phyloP scores from a whole-genome alignment of 1,140 invertebrate species.

The Hestina assimilis region DNA sequence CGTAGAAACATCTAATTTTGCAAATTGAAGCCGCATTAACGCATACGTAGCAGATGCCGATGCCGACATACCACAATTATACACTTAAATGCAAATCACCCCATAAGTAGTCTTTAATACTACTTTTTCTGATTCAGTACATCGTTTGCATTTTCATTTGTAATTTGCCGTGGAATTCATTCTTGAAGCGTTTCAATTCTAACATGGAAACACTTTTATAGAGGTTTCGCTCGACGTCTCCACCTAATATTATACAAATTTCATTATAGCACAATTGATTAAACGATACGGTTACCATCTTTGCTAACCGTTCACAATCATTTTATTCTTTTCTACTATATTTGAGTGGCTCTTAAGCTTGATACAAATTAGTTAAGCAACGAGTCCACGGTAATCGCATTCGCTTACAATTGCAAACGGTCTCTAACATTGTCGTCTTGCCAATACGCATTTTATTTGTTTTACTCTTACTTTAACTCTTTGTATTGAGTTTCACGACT shows the following conservation, averaged over 20 bases:
- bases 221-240: constrained; percentile 29
- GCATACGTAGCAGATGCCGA: constrained; percentile 36
- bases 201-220: constrained; percentile 63
- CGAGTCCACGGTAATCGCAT: constrained; percentile 51
- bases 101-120: constrained; percentile 44
- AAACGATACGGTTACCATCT: constrained; percentile 35
- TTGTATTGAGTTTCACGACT: not conserved
- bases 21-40: constrained; percentile 56
- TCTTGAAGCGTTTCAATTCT: constrained; percentile 43
- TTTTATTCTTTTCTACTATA: constrained; percentile 46
- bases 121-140: constrained; percentile 44
- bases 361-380: constrained; percentile 66
- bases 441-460: constrained; percentile 51
- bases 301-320: constrained; percentile 33
- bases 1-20: constrained; percentile 52
- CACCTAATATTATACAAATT: constrained; percentile 56
- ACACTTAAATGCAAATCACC: constrained; percentile 56
- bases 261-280: constrained; percentile 53
- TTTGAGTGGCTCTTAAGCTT: constrained; percentile 50
- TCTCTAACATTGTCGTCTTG: constrained; percentile 48
- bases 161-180: constrained; percentile 41
- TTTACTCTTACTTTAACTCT: constrained; percentile 47
- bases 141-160: constrained; percentile 60
- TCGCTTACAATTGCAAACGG: constrained; percentile 65
- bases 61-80: constrained; percentile 44